These are phyloP conservation scores for Brachionus plicatilis DNA, from an alignment of 1,140 invertebrate species.

Conservation along the genomic window DNA sequence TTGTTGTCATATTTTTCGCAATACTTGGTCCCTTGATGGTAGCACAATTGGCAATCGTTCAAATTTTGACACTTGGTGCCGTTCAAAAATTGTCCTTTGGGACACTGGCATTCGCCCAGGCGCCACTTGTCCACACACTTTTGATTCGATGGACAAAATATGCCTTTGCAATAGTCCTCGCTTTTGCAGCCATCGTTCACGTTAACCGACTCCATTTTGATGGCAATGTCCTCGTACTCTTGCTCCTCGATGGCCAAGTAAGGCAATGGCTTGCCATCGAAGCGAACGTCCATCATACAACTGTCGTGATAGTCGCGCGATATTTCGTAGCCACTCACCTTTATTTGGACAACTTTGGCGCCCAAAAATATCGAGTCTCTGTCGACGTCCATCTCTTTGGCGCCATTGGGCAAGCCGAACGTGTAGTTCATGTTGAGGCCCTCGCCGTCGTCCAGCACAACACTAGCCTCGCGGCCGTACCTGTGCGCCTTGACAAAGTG, in stretches of 20 bases:
- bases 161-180: conserved; percentile 77
- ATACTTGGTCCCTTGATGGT: background rate
- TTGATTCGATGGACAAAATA: conserved; percentile 83
- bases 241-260: conserved; percentile 81
- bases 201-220: conserved; percentile 76
- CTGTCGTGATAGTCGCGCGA: conserved; percentile 57
- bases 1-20: conserved; percentile 34
- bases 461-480: conserved; percentile 83
- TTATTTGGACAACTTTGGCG: conserved; percentile 27
- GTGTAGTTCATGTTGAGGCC: conserved; percentile 57
- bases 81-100: conserved; percentile 41
- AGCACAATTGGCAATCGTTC: conserved; percentile 43
- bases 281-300: conserved; percentile 74
- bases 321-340: conserved; percentile 34
- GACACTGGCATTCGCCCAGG: conserved; percentile 80
- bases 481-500: conserved; percentile 73
- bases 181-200: conserved; percentile 82
- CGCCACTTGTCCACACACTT: conserved; percentile 88
- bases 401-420: background rate
- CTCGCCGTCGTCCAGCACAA: conserved; percentile 89
- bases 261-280: conserved; percentile 85
- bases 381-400: conserved; percentile 30
- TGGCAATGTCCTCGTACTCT: conserved; percentile 64
- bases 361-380: conserved; percentile 36
- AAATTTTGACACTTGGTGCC: conserved; percentile 41